Evolutionary conservation across 2,113 vertebrate genomes (phyloP), one percentile per base, ranked within the genome.

Genomic region (Leptobrachium leishanense): DNA sequence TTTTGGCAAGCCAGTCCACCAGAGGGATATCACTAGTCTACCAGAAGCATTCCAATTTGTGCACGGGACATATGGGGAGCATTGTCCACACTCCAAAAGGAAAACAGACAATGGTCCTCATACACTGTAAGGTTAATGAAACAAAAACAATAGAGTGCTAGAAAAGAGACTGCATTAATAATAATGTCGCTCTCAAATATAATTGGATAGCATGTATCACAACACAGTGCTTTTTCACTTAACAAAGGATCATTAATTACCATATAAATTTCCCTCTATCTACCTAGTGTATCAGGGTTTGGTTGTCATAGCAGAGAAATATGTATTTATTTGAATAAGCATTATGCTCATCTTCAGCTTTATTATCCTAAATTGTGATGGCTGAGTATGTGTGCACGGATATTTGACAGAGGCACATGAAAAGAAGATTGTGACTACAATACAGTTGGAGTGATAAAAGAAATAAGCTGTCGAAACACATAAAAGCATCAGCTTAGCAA

Each of bases 361-460:
- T 79, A 79, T 73, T 79, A 74, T 73, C 63, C 71, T 40, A 66
- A 79, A 79, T 62, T 15, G 65, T 40, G 46, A 79, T 79, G 70
- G 70, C 70, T 79, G 42, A 74, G 77, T 57, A 79, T 79, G 64
- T 74, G 71, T 43, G 63, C 70, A 68, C 41, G 74, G 77, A 79
- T 68, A 74, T 63, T 73, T 79, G 70, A 79, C 70, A 79, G 70
- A 46, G 11, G 74, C 67, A 63, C 70, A 73, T 73, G 70, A 79
- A 79, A 78, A 66, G 62, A 79, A 79, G 31, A 59, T 44, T 79
- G 46, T 73, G 77, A 67, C 62, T 79, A 79, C 77, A 79, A 79
- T 79, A 46, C 77, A 72, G 62, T 66, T 79, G 77, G 69, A 79
- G 77, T 72, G 77, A 79, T 72, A 72, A 79, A 79, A 79, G 77